A percentile compares a stretch with the other conserved stretches of the same genome.
These are phyloP conservation scores for Leptobrachium leishanense DNA, from an alignment of 2,113 vertebrate genomes.

Conservation along the genomic window DNA sequence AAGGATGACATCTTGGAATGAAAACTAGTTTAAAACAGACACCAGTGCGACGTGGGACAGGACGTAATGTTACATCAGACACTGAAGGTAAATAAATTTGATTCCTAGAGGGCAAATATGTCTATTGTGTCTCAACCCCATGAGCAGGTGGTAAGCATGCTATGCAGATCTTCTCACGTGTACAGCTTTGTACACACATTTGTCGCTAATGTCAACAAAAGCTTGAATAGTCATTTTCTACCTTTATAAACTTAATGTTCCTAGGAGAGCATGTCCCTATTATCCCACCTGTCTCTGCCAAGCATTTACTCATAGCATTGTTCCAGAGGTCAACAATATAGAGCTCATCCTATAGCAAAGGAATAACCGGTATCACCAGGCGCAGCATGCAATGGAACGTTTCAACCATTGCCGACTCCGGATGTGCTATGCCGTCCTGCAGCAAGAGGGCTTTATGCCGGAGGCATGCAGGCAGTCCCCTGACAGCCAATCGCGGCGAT, in stretches of 20 bases:
- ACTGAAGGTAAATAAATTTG: constrained; percentile 17
- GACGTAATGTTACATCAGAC: background rate
- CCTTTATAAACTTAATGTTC: background rate
- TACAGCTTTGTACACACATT: background rate
- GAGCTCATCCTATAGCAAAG: no score
- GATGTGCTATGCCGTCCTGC: no score
- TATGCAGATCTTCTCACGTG: constrained; percentile 5
- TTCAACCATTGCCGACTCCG: no score
- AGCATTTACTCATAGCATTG: background rate
- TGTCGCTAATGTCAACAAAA: constrained; percentile 5
- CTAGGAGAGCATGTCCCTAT: background rate
- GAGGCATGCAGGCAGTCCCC: no score
- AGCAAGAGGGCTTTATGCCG: no score
- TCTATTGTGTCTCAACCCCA: constrained; percentile 12
- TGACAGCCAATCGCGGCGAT: no score
- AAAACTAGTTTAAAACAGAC: background rate
- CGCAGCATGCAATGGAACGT: no score
- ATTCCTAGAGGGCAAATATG: background rate
- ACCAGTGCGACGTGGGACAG: background rate
- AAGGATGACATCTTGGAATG: constrained; percentile 1
- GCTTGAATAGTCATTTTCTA: background rate
- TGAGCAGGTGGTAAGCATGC: constrained; percentile 3
- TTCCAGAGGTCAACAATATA: background rate
- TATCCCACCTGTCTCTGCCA: background rate
- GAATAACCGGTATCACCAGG: no score